Base-by-base conservation (phyloP, 2,888 invertebrate genomes). In the Idaea aversata region DNA sequence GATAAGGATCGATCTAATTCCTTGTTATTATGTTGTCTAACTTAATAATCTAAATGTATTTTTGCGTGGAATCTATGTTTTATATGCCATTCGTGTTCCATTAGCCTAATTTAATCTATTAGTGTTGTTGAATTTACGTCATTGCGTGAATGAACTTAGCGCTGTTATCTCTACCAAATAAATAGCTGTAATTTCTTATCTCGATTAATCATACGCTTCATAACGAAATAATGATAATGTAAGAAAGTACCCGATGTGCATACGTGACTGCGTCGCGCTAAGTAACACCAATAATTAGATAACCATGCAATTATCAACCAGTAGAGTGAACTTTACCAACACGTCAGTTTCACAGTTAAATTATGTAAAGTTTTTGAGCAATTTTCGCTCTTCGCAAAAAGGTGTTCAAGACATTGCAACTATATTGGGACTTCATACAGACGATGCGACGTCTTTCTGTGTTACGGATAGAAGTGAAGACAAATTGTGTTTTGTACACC, bases 381-480 rank as follows among this genome's bases (percentile, higher is more conserved):
- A 88, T 69, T 81, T 84, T 70, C 82, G 87, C 47, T 82, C 86
- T 1, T 78, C 84, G 2, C 82, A 80, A 65, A 87, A 83, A 70
- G 84, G 87, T 35, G 81, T 88, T n/a, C 84, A 87, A 70, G 88
- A 91, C 67, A 88, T 92, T 63, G 87, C 90, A 25, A 87, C 85
- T 15, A 80, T 91, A 69, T 75, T 92, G 58, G 90, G 91, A 16
- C 76, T 92, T 61, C 90, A 92, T 70, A 83, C 81, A 15, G 87
- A 88, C 66, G 83, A 87, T 71, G 78, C 78, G 63, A 72, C 81
- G n/a, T 71, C 80, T 65, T 75, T 57, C 34, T 16, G 13, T 15
- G 10, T 10, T 59, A 13, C 4, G 13, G 47, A 47, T 13, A 13
- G 6, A 10, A 47, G 47, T 47, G 47, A 47, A 13, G 47, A 47